Base-by-base conservation (phyloP, 2,888 invertebrate species). In the Hirtodrosophila confusa region DNA sequence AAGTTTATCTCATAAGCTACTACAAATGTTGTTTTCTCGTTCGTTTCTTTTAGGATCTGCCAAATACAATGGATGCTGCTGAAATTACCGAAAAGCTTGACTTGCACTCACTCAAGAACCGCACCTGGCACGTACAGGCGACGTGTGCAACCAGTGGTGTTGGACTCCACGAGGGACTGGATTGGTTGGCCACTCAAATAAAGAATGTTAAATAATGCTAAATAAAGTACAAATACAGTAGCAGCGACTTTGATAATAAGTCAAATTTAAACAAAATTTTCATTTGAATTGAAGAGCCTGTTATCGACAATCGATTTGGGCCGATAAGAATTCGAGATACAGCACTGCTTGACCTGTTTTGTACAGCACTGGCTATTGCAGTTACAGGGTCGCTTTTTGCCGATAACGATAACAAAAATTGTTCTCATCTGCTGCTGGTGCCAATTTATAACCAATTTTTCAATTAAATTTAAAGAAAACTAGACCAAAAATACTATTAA, bases 1-100 rank as follows among this genome's bases (percentile, higher is more conserved):
- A 10, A 50, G 12, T 31, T 4, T 41, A 49, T 11, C 9, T 35
- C 2, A 27, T 27, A n/a, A 53, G 37, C 27, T 8, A 31, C 7
- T 2, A 1, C 40, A 0, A 27, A 27, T 27, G 27, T 5, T 27
- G 27, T 37, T 12, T 43, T 4, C 3, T 31, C 6, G 29, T 73
- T 62, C 5, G 31, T 31, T 31, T 51, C 82, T 92, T 92, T 40
- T 91, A 98, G 97, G 99, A 99, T 95, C 94, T 99, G 94, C 99
- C 99, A 90, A 99, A 99, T 93, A 99, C 99, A 89, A 99, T 99
- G 99, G 99, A 98, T 93, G 99, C 99, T 79, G 99, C 99, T 74
- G 99, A 99, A 94, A 98, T 99, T 89, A 99, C 99, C 89, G 99
- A 99, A 93, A 99, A 99, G 94, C 94, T 99, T 92, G 98, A 98